These are phyloP conservation scores for Allophyes oxyacanthae DNA, from an alignment of 2,888 invertebrate genomes.

Conservation along the genomic window DNA sequence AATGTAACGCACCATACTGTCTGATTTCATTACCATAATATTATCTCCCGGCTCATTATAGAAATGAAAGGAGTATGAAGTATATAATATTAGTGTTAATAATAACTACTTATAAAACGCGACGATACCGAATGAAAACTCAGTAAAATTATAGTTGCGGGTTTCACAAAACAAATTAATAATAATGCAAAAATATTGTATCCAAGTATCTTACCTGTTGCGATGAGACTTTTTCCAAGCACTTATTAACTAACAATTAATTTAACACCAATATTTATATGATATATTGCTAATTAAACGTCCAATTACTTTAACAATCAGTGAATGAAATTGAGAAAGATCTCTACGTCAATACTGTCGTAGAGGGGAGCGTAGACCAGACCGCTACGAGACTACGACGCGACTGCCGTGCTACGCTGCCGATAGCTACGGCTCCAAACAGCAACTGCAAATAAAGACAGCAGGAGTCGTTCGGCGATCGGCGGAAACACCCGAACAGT, in stretches of 20 bases:
- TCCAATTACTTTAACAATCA: conserved; percentile 35
- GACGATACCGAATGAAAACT: conserved; percentile 13
- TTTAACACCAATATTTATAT: conserved; percentile 47
- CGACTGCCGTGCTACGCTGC: conserved; percentile 82
- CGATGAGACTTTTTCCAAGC: conserved; percentile 47
- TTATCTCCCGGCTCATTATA: conserved; percentile 34
- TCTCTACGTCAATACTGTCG: conserved; percentile 49
- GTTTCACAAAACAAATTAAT: neutral
- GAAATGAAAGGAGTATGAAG: conserved; percentile 17
- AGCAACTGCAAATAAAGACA: conserved; percentile 71
- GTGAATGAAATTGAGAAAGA: conserved; percentile 50
- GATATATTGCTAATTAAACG: conserved; percentile 34
- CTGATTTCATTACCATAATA: conserved; percentile 53
- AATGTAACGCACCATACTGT: conserved; percentile 49
- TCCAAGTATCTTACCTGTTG: conserved; percentile 52
- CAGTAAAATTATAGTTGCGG: neutral
- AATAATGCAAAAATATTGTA: conserved; percentile 2
- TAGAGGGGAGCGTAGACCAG: conserved; percentile 60
- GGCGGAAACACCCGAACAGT: conserved; percentile 75
- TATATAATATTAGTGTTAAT: conserved; percentile 7
- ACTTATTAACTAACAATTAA: conserved; percentile 47
- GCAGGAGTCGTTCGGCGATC: conserved; percentile 69
- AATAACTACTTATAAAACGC: no score
- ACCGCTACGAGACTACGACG: conserved; percentile 76
- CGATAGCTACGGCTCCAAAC: conserved; percentile 63